A percentile compares a stretch with the other conserved stretches of the same genome.
phyloP scores from a whole-genome alignment of 53 echinoderm and acorn worm genomes.

The Luidia sarsii region DNA sequence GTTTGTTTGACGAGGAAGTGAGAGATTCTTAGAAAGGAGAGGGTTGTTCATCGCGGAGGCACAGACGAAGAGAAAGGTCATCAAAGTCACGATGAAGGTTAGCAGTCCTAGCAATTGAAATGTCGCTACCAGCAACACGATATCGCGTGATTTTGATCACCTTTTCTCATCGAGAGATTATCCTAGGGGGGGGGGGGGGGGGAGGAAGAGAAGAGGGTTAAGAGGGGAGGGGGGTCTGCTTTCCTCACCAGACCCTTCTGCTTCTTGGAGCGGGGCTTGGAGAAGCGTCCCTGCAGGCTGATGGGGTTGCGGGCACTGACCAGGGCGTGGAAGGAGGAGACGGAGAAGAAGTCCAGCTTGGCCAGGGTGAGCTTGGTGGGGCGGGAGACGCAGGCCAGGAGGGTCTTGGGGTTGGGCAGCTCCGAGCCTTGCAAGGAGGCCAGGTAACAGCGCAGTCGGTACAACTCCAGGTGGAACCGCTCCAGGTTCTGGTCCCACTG shows the following conservation, averaged over 20 bases:
- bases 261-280: conserved; percentile 89
- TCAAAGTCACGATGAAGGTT: no score
- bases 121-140: no score
- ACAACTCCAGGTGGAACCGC: conserved; percentile 88
- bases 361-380: conserved; percentile 84
- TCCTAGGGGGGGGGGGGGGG: no score
- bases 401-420: conserved; percentile 97
- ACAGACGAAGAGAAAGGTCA: no score
- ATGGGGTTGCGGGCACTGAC: conserved; percentile 93
- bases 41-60: no score
- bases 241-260: conserved; percentile 85
- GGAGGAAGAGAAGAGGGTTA: no score
- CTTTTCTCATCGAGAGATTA: no score
- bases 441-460: conserved; percentile 89
- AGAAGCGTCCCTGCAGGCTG: conserved; percentile 82
- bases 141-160: no score
- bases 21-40: no score
- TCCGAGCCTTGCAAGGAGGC: conserved; percentile 94
- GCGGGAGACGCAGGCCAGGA: conserved; percentile 87
- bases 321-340: conserved; percentile 94
- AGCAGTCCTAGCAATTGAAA: no score
- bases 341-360: conserved; percentile 90
- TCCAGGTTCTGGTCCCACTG: conserved; percentile 98
- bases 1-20: no score
- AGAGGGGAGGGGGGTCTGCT: no score